Evolutionary conservation across 2,888 invertebrate genomes (phyloP), one percentile per base, ranked within the genome.

Genomic region (Aelia acuminata): DNA sequence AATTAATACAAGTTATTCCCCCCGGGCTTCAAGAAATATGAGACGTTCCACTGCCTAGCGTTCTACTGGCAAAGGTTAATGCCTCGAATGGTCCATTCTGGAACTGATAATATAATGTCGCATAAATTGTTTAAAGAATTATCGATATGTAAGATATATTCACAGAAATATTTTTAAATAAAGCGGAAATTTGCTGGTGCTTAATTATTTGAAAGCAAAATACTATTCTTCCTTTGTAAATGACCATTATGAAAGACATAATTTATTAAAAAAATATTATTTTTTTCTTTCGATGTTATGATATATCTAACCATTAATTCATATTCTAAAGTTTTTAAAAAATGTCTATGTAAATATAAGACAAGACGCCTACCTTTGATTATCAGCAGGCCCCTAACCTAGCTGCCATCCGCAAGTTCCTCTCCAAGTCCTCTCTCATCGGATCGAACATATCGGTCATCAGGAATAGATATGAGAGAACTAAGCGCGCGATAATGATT

Each of bases 1-100:
- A 70, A 70, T 70, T 70, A 70, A 35, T 70, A 70, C 35, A 70
- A 70, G 63, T 20, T 70, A 70, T 70, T 63, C n/a, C 35, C 63
- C 20, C 31, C 15, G 5, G 4, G 57, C 31, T 22, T 31, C 15
- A 35, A 70, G 63, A 26, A 35, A 70, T 35, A 70, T 5, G 63
- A 70, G 35, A 70, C 13, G 63, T 63, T 53, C 49, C 4, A 20
- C 22, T 53, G 53, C 53, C 10, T n/a, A n/a, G 53, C 53, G 53
- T 53, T 57, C 13, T 13, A 57, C 26, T 13, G 20, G 26, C 0
- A 26, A 57, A 57, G 57, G 57, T 57, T 57, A 26, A 57, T 57
- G 26, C 57, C n/a, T 57, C 13, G 10, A 26, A 26, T n/a, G 1
- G 26, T 26, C 10, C 57, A 11, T 57, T 57, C 26, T 10, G 26